phyloP scores from a whole-genome alignment of 2,888 invertebrate genomes.

The Gisinianus flammeolus region DNA sequence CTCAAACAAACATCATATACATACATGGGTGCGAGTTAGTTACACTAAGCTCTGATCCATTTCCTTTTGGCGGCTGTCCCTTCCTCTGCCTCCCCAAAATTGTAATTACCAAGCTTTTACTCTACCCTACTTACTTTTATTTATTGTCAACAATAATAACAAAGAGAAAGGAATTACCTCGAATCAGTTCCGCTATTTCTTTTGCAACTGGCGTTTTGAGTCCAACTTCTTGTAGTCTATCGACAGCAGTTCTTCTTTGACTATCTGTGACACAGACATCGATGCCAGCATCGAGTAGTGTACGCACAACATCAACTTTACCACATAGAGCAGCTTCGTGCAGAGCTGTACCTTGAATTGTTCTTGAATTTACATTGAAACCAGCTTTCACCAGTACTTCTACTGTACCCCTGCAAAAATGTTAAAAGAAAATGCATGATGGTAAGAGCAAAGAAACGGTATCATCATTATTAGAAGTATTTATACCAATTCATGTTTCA shows the following conservation, averaged over 20 bases:
- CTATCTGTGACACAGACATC: conserved; percentile 80
- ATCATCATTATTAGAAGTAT: too few species aligned
- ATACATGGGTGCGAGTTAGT: too few species aligned
- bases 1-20: neutral
- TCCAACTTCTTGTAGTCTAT: conserved; percentile 74
- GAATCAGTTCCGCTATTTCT: conserved; percentile 83
- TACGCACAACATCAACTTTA: conserved; percentile 70
- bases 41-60: conserved; percentile 1
- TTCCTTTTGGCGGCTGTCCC: neutral
- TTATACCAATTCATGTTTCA: too few species aligned
- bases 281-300: conserved; percentile 80
- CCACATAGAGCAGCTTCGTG: conserved; percentile 94
- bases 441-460: too few species aligned
- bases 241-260: conserved; percentile 82
- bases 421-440: neutral
- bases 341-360: conserved; percentile 85
- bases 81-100: neutral
- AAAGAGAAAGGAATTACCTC: conserved; percentile 68
- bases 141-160: neutral
- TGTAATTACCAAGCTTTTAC: neutral
- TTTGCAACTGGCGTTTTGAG: conserved; percentile 88
- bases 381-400: conserved; percentile 81
- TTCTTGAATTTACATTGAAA: conserved; percentile 84
- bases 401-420: conserved; percentile 81
- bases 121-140: neutral